phyloP scores from a whole-genome alignment of 2,888 invertebrate genomes.

The Andrena minutula region DNA sequence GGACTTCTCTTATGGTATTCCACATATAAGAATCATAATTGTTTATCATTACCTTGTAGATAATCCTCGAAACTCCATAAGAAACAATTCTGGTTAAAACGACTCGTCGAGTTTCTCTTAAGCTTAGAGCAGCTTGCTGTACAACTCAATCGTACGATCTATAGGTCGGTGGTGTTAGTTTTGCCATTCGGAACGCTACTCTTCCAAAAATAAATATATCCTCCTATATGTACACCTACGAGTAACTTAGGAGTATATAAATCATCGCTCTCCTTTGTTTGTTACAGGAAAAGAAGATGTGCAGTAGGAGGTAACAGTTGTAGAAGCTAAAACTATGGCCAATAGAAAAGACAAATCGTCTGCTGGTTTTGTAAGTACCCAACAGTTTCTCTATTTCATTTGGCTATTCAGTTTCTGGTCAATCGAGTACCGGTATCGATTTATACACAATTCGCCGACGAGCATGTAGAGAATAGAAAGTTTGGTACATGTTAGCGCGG shows the following conservation, averaged over 20 bases:
- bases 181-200: background rate
- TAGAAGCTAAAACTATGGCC: conserved; percentile 74
- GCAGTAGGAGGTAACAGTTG: conserved; percentile 63
- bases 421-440: background rate
- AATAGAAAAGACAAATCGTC: conserved; percentile 81
- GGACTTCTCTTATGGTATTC: background rate
- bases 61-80: background rate
- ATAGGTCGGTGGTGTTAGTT: background rate
- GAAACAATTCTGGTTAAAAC: background rate
- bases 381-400: background rate
- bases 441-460: conserved; percentile 5
- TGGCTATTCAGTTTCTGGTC: too few relatives aligned
- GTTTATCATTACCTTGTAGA: background rate
- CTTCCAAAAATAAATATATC: background rate
- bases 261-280: background rate
- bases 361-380: conserved; percentile 80
- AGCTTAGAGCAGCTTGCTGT: background rate
- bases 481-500: background rate
- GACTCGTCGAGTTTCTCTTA: conserved; percentile 55
- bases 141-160: too few relatives aligned
- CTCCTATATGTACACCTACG: background rate
- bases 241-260: background rate
- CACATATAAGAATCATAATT: background rate
- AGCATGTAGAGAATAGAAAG: background rate
- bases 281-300: conserved; percentile 62